These are phyloP conservation scores for Aricia agestis DNA, from an alignment of 1,140 invertebrate species.

Conservation along the genomic window DNA sequence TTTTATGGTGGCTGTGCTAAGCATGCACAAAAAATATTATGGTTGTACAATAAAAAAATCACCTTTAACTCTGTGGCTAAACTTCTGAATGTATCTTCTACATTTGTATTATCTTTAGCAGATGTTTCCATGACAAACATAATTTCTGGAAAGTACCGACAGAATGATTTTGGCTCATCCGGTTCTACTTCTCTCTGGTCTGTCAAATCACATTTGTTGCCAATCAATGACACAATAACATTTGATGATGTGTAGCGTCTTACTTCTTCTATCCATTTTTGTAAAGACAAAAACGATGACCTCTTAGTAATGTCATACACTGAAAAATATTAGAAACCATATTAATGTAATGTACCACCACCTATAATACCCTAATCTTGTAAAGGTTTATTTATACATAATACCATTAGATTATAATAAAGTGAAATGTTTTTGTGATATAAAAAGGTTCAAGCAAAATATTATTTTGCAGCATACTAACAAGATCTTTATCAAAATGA, in stretches of 20 bases:
- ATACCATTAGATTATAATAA: no score
- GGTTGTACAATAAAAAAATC: slow-evolving; percentile 30
- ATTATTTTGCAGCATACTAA: no score
- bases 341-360: slow-evolving; percentile 1
- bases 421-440: no score
- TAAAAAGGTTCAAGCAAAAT: no score
- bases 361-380: neutral
- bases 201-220: slow-evolving; percentile 94
- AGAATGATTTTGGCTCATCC: slow-evolving; percentile 88
- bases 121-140: slow-evolving; percentile 92
- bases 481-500: neutral
- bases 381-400: neutral
- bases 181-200: slow-evolving; percentile 88
- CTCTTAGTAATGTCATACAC: slow-evolving; percentile 97
- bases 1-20: no score
- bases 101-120: slow-evolving; percentile 95
- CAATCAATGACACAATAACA: slow-evolving; percentile 92
- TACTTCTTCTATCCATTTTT: slow-evolving; percentile 97
- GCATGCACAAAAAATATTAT: no score
- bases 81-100: slow-evolving; percentile 93
- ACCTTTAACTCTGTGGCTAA: slow-evolving; percentile 93
- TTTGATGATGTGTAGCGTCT: slow-evolving; percentile 93
- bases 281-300: slow-evolving; percentile 90
- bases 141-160: slow-evolving; percentile 89
- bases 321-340: slow-evolving; percentile 58